Evolutionary conservation across 37 sponge, comb jelly and placozoan genomes (phyloP).

Genomic region (Spongilla lacustris): DNA sequence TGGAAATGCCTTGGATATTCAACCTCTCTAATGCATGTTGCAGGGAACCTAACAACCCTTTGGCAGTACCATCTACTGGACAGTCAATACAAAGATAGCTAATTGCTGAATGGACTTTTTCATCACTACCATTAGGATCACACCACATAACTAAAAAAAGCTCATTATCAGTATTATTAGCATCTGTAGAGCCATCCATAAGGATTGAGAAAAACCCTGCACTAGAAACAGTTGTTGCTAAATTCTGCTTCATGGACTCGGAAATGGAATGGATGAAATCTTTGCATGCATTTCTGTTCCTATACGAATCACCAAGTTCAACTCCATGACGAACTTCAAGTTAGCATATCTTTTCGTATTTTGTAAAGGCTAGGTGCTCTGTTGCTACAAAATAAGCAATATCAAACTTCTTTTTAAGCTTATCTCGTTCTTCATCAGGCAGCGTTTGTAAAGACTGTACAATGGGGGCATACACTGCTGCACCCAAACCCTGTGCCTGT

Average conservation of each 20-base stretch:
- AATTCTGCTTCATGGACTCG: slow-evolving; percentile 22
- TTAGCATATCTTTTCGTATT: slow-evolving; percentile 32
- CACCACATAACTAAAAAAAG: slow-evolving; percentile 53
- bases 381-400: slow-evolving; percentile 11
- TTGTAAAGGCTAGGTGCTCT: not conserved
- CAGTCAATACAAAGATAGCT: slow-evolving; percentile 23
- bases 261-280: slow-evolving; percentile 42
- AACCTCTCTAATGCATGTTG: slow-evolving; percentile 34
- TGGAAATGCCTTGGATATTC: slow-evolving; percentile 24
- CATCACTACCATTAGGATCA: slow-evolving; percentile 43
- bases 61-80: slow-evolving; percentile 30
- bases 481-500: too few species aligned
- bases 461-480: slow-evolving; percentile 13
- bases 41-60: slow-evolving; percentile 38
- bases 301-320: slow-evolving; percentile 24
- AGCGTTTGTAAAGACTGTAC: not conserved
- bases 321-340: slow-evolving; percentile 46
- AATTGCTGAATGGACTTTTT: slow-evolving; percentile 45
- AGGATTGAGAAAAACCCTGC: slow-evolving; percentile 48
- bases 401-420: slow-evolving; percentile 7
- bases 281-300: slow-evolving; percentile 32
- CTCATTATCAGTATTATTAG: slow-evolving; percentile 47
- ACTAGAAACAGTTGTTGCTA: slow-evolving; percentile 20
- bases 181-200: slow-evolving; percentile 58
- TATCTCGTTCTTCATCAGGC: not conserved